Evolutionary conservation across 2,888 invertebrate species (phyloP), one percentile per base, ranked within the genome.

Genomic region (Myathropa florea): DNA sequence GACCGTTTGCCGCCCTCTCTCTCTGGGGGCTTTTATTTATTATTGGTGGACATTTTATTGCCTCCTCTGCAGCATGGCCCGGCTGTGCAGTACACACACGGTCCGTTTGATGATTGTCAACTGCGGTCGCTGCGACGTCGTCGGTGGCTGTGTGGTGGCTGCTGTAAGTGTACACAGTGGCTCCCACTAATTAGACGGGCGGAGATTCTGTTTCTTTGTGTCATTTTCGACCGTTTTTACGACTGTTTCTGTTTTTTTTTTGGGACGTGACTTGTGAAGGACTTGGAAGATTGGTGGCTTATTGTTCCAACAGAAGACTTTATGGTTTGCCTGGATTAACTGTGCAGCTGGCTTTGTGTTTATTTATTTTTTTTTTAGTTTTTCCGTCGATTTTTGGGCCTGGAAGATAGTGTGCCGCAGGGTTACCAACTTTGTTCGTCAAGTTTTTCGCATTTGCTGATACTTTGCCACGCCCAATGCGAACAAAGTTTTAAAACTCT

Each of bases 31-130:
- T 82, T 67, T 83, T 86, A 86, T 86, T 86, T 86, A 86, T 86
- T 86, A 75, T 83, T 86, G 75, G 78, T 78, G 78, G 78, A 83
- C 75, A 86, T 73, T 86, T 86, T 86, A 86, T 86, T 83, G 73
- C 78, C 70, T 53, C 83, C 57, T 78, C 61, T 71, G 76, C 75
- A 81, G 61, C 81, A 71, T 85, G 72, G 73, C 65, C 61, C 64
- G 75, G n/a, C 72, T 57, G 60, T 59, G 63, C 64, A 67, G 46
- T 18, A 46, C 46, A 46, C 46, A 46, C 77, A 79, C 86, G 86
- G 83, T 75, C 55, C 79, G 86, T 86, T 86, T 86, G 86, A 86
- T 79, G 86, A 83, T 86, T 83, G 86, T 79, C 83, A 82, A 86
- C 78, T 64, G 53, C 14, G 30, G 24, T 53, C 65, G 59, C 63